Base-by-base conservation (phyloP, 2,113 vertebrate genomes). In the Pollimyrus isidori region DNA sequence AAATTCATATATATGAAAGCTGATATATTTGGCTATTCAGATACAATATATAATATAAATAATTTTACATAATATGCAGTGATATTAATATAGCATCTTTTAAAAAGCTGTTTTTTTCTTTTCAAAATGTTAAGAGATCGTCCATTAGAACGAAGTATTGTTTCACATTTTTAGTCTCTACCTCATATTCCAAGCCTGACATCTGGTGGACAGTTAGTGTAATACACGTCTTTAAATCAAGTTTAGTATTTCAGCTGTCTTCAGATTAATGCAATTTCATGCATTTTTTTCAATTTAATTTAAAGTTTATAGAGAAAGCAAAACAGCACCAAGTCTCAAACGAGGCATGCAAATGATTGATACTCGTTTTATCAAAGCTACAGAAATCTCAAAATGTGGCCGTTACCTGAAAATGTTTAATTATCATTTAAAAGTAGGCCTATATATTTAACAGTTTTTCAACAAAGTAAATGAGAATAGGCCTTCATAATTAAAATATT, bases 121-220 rank as follows among this genome's bases (percentile, higher is more conserved):
- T 84, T 84, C 17, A 4, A 84, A 48, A 45, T 39, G 19, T 46
- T 84, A 3, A 23, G 45, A 85, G 83, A n/a, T n/a, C n/a, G 23
- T 86, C 83, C 48, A 50, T 15, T 49, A 50, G 30, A 50, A 50
- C 23, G 7, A 84, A 84, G 82, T 73, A 73, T 52, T 30, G 49
- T 3, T 50, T 50, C 49, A 30, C 11, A 86, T 53, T 53, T 30
- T 30, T 11, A 53, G n/a, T 7, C 17, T 11, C 35, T 39, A 46
- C 35, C 56, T 69, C 53, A 42, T 62, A 65, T 23, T 58, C 17
- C 87, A 87, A 87, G 19, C 53, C 87, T 87, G 87, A 87, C 87
- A 87, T 87, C 87, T 87, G 35, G 87, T 87, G 87, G 87, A 58
- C 30, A 58, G 9, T 35, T 42, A 10, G 3, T 87, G 56, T 45